A percentile compares a stretch with the other conserved stretches of the same genome.
Conservation (phyloP, 2,113 vertebrate genomes). For the Rafetus swinhoei region DNA sequence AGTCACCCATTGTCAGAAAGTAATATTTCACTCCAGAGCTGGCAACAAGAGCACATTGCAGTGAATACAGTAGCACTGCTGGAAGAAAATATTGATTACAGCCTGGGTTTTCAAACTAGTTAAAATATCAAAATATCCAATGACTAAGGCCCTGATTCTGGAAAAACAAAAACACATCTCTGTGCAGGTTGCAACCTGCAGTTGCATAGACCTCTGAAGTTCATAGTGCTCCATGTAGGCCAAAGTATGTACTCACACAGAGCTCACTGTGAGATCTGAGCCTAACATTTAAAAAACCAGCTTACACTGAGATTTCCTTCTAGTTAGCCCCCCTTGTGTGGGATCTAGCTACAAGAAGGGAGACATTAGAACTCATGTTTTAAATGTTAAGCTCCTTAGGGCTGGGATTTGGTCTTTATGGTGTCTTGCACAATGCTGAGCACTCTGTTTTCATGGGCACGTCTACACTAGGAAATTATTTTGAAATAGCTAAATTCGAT, state of each 20-base stretch:
- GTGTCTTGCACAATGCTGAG: background rate
- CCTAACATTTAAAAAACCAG: rapidly evolving
- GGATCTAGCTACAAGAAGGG: background rate
- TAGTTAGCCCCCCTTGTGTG: background rate
- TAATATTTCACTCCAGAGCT: background rate
- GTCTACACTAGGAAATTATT: too few species aligned
- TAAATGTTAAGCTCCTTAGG: background rate
- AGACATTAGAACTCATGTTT: background rate
- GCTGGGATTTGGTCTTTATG: background rate
- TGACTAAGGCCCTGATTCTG: background rate
- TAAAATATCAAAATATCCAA: background rate
- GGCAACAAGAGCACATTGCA: rapidly evolving
- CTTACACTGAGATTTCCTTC: rapidly evolving
- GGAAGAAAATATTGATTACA: background rate
- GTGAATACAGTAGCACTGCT: background rate
- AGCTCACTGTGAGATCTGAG: background rate
- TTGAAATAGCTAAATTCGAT: too few species aligned
- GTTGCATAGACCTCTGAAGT: rapidly evolving
- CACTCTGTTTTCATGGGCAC: too few species aligned
- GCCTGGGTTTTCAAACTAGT: background rate
- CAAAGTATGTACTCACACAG: background rate
- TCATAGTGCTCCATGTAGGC: background rate
- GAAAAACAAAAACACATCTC: too few species aligned
- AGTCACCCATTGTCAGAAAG: background rate
- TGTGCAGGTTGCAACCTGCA: background rate